Base-by-base conservation (phyloP, 1,140 invertebrate species). In the Lordiphosa clarofinis region DNA sequence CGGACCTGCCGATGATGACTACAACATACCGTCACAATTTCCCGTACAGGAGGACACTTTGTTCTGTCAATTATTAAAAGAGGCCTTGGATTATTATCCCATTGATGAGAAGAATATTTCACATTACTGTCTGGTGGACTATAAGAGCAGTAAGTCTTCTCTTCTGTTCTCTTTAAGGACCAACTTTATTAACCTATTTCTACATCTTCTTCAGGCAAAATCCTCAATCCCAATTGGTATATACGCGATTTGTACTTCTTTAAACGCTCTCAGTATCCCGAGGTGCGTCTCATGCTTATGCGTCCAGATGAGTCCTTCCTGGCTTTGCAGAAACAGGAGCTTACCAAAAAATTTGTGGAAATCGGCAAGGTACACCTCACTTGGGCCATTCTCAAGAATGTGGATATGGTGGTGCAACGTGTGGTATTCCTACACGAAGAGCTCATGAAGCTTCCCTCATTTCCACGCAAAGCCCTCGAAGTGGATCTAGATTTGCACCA, bases 401-500 rank as follows among this genome's bases (percentile, higher is more conserved):
- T 96, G 15, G 95, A 96, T 70, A 96, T 96, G 95, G 95, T 98
- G 7, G 96, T 98, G 2, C 97, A 98, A 90, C 92, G 95, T 47
- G 97, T 99, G 1, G 96, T 99, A n/a, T 99, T 99, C 88, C 91
- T 99, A 8, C 98, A 99, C 89, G 99, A 99, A 88, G 99, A 99
- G 90, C 91, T 99, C 0, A 98, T 98, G 93, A 99, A 99, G 90
- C 90, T 99, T 24, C 98, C 98, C 0, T 97, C 98, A 0, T 99
- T 99, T 90, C 99, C 99, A 0, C 92, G 99, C 43, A 99, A 99
- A 91, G 97, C 98, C 9, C 90, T 99, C 0, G 98, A 99, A 90
- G 95, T 97, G 10, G 98, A 99, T 89, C 93, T 99, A 63, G 95
- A 96, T 88, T 91, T 99, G 35, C 98, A 98, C 89, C 94, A 95